phyloP scores from a whole-genome alignment of 2,888 invertebrate genomes.

The Timema cristinae region DNA sequence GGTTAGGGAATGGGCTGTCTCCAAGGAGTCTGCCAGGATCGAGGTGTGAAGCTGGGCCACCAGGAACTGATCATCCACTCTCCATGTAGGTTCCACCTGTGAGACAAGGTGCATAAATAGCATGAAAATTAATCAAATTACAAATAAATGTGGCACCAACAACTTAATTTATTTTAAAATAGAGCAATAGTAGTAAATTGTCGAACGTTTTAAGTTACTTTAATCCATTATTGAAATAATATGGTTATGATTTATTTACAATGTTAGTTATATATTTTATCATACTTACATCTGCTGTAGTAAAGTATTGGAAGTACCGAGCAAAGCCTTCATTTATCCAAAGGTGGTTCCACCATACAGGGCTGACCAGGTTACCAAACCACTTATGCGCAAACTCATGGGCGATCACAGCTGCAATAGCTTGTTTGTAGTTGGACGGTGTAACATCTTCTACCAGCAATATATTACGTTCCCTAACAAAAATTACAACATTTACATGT shows the following conservation, averaged over 20 bases:
- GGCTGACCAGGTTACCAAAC: conserved; percentile 40
- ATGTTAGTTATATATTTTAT: too few relatives aligned
- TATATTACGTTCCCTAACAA: conserved; percentile 55
- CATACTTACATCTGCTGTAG: conserved; percentile 37
- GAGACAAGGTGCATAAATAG: too few relatives aligned
- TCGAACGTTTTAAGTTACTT: too few relatives aligned
- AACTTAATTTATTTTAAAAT: too few relatives aligned
- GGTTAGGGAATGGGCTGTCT: background rate
- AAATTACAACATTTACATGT: background rate
- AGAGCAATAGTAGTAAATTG: too few relatives aligned
- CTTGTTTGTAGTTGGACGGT: conserved; percentile 45
- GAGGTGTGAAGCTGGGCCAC: conserved; percentile 4
- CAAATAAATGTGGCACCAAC: too few relatives aligned
- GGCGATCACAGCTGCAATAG: conserved; percentile 41
- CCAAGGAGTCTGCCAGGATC: background rate
- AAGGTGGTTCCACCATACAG: conserved; percentile 47
- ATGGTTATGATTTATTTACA: too few relatives aligned
- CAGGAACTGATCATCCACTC: conserved; percentile 5
- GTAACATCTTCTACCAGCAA: conserved; percentile 47
- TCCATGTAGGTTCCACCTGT: conserved; percentile 4
- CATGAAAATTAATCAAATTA: too few relatives aligned
- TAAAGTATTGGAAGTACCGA: conserved; percentile 66
- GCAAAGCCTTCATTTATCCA: conserved; percentile 52
- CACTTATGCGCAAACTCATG: conserved; percentile 47
- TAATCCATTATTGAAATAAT: too few relatives aligned